Evolutionary conservation across 2,797 vertebrate genomes (phyloP).

Genomic region (Gallinago solitaria): DNA sequence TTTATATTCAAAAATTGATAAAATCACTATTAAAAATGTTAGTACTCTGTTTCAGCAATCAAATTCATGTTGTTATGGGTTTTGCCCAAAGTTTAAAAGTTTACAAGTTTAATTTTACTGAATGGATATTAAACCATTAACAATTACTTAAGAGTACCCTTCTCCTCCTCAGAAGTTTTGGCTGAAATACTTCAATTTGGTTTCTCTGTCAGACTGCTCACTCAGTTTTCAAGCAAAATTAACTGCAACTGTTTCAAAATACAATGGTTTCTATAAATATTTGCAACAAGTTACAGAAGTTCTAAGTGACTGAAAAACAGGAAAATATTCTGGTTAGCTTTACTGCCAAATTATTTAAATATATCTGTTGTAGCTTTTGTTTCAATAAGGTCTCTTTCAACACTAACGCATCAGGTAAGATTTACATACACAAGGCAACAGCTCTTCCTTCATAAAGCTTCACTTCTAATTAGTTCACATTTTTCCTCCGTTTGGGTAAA

Average conservation of each 20-base stretch:
- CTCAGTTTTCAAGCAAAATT: not conserved
- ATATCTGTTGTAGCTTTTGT: not conserved
- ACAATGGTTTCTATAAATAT: not conserved
- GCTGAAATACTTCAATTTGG: not conserved
- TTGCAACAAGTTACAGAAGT: not conserved
- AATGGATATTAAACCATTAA: too few relatives aligned
- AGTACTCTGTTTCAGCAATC: not conserved
- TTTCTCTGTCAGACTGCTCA: not conserved
- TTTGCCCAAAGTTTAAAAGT: not conserved
- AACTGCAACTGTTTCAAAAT: not conserved
- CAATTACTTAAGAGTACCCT: not conserved
- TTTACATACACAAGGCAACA: not conserved
- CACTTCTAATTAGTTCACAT: not conserved
- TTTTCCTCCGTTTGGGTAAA: not conserved
- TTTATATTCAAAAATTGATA: not conserved
- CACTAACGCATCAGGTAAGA: not conserved
- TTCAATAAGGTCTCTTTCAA: not conserved
- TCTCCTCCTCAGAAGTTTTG: not conserved
- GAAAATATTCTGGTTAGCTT: not conserved
- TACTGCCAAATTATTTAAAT: not conserved
- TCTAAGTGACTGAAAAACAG: not conserved
- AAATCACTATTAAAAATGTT: not conserved
- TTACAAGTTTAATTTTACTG: not conserved
- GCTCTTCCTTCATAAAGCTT: not conserved
- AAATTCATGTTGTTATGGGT: not conserved